These are phyloP conservation scores for Conus ventricosus DNA, from an alignment of 1,140 invertebrate species.

Conservation along the genomic window DNA sequence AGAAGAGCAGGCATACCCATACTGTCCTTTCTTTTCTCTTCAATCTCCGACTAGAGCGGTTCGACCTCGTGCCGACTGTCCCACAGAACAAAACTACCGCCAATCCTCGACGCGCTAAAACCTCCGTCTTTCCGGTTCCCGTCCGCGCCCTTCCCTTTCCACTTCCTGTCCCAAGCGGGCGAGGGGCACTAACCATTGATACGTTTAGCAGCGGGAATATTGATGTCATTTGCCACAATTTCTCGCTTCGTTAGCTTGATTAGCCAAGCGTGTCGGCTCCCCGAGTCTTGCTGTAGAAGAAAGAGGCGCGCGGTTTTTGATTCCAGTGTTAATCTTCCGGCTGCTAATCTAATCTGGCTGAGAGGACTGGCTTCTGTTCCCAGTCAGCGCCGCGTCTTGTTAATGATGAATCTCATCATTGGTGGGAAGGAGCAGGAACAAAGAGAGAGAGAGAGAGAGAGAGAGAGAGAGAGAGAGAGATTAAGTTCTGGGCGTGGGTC, in stretches of 20 bases:
- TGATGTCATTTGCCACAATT: slow-evolving; percentile 24
- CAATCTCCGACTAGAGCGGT: too few relatives aligned
- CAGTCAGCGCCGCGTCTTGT: neutral
- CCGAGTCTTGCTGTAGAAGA: neutral
- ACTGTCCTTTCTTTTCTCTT: too few relatives aligned
- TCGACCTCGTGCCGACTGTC: too few relatives aligned
- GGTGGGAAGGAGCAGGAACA: too few relatives aligned
- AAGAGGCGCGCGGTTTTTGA: neutral
- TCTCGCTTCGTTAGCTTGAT: slow-evolving; percentile 29
- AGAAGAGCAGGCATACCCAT: too few relatives aligned
- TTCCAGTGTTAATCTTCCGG: slow-evolving; percentile 12
- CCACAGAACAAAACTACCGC: too few relatives aligned
- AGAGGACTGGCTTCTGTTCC: neutral
- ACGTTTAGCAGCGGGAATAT: slow-evolving; percentile 14
- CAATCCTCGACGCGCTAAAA: neutral
- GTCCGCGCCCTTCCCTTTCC: neutral
- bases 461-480: neutral
- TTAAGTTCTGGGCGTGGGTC: too few relatives aligned
- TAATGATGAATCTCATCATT: slow-evolving; percentile 12
- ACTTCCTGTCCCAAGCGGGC: neutral
- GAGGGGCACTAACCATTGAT: neutral
- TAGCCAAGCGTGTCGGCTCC: slow-evolving; percentile 19
- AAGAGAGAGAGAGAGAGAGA: neutral
- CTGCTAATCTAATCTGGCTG: slow-evolving; percentile 22
- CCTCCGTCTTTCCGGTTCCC: neutral